Evolutionary conservation across 1,140 invertebrate genomes (phyloP).

Genomic region (Formica selysi): DNA sequence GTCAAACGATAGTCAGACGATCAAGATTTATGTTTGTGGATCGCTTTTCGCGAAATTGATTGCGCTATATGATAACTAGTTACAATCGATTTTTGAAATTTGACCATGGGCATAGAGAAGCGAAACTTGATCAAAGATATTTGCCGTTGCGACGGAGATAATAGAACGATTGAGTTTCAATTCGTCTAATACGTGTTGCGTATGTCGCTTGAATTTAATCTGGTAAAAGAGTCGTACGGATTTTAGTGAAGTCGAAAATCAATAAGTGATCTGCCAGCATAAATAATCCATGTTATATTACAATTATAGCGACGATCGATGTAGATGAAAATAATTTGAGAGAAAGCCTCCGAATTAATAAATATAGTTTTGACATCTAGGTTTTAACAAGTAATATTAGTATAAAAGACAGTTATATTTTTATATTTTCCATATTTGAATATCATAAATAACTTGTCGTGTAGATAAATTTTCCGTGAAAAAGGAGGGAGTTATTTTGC

Average conservation of each 20-base stretch:
- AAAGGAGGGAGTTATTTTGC: too few species aligned
- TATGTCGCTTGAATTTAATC: slow-evolving; percentile 19
- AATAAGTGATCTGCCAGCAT: slow-evolving; percentile 61
- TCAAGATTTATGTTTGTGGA: slow-evolving; percentile 53
- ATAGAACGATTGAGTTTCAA: slow-evolving; percentile 24
- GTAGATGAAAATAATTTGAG: background rate
- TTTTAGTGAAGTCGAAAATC: slow-evolving; percentile 56
- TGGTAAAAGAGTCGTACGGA: slow-evolving; percentile 38
- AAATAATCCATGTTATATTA: background rate
- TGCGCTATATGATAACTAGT: slow-evolving; percentile 9
- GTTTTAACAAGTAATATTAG: too few species aligned
- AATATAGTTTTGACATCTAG: background rate
- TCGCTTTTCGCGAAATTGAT: slow-evolving; percentile 34
- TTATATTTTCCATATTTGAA: too few species aligned
- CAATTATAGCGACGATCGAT: background rate
- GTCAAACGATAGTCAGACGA: slow-evolving; percentile 36
- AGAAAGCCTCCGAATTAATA: background rate
- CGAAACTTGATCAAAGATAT: slow-evolving; percentile 34
- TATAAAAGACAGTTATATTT: too few species aligned
- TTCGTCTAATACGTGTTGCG: background rate
- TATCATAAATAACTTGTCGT: too few species aligned
- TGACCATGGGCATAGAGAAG: background rate
- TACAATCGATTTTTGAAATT: slow-evolving; percentile 42
- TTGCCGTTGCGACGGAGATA: background rate
- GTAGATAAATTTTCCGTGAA: too few species aligned